Conservation (phyloP, 2,113 vertebrate species). For the Lathamus discolor region DNA sequence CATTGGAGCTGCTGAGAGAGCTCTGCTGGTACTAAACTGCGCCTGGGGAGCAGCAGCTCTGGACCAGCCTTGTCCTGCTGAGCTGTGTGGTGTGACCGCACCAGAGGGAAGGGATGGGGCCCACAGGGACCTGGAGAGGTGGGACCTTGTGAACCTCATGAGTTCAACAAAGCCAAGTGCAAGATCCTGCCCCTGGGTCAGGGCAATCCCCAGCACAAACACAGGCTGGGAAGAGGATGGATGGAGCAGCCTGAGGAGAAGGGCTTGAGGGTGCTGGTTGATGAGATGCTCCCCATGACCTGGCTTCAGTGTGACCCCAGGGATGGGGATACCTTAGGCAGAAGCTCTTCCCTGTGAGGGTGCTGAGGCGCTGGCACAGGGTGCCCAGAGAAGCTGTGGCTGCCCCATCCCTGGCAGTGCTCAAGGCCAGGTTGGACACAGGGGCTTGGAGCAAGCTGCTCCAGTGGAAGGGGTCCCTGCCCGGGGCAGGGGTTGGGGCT, state of each 20-base stretch:
- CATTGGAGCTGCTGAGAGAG: rapidly evolving
- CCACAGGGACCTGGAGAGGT: neutral
- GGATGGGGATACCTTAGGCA: neutral
- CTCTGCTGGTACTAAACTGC: neutral
- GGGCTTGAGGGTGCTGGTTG: neutral
- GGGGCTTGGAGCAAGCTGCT: too few species aligned
- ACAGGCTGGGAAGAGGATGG: neutral
- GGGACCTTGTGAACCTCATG: neutral
- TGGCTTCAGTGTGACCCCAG: neutral
- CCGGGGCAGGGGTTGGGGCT: neutral
- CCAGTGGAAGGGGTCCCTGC: neutral
- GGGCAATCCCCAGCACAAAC: neutral
- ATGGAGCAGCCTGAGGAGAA: neutral
- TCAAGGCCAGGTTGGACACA: too few species aligned
- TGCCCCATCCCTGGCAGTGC: too few species aligned
- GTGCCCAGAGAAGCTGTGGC: neutral
- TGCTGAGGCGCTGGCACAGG: neutral
- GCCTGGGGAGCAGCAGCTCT: neutral
- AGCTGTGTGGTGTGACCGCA: neutral
- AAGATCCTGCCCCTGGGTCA: neutral
- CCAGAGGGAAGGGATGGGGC: neutral
- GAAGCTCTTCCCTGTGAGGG: neutral
- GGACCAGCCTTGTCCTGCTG: neutral
- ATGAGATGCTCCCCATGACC: neutral
- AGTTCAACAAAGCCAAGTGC: neutral